A percentile compares a stretch with the other conserved stretches of the same genome.
Evolutionary conservation across 1,140 invertebrate genomes (phyloP).

Genomic region (Solenopsis invicta): DNA sequence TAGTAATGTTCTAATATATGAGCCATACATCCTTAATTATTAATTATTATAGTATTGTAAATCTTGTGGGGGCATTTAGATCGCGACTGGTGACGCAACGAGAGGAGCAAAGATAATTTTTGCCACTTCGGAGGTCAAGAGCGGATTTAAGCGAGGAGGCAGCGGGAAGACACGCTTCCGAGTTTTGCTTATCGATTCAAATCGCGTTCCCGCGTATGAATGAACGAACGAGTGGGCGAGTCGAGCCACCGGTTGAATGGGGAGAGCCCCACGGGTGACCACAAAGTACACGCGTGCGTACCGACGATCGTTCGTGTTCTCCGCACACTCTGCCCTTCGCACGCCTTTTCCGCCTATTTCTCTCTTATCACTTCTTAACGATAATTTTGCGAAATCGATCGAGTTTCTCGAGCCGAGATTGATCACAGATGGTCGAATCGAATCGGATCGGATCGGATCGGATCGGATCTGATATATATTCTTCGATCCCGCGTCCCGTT

Average conservation of each 20-base stretch:
- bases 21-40: no score
- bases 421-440: not conserved
- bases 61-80: not conserved
- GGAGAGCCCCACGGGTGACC: slow-evolving; percentile 75
- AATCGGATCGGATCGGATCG: no score
- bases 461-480: not conserved
- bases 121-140: slow-evolving; percentile 19
- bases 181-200: slow-evolving; percentile 81
- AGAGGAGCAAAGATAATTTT: slow-evolving; percentile 6
- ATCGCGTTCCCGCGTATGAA: slow-evolving; percentile 83
- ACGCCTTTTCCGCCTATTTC: not conserved
- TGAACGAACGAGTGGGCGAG: slow-evolving; percentile 83
- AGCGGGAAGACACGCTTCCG: slow-evolving; percentile 69
- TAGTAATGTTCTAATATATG: no score
- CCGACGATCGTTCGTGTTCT: slow-evolving; percentile 47
- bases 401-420: not conserved
- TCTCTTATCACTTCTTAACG: not conserved
- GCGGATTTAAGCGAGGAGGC: slow-evolving; percentile 33
- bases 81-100: not conserved
- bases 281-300: slow-evolving; percentile 75
- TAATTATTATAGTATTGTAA: no score
- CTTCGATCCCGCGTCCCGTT: not conserved
- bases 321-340: slow-evolving; percentile 29
- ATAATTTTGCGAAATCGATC: not conserved
- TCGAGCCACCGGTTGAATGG: slow-evolving; percentile 82